Percentiles rank a stretch among this genome's conserved stretches.
Evolutionary conservation across 2,113 vertebrate species (phyloP).

Genomic region (Podarcis cretensis): DNA sequence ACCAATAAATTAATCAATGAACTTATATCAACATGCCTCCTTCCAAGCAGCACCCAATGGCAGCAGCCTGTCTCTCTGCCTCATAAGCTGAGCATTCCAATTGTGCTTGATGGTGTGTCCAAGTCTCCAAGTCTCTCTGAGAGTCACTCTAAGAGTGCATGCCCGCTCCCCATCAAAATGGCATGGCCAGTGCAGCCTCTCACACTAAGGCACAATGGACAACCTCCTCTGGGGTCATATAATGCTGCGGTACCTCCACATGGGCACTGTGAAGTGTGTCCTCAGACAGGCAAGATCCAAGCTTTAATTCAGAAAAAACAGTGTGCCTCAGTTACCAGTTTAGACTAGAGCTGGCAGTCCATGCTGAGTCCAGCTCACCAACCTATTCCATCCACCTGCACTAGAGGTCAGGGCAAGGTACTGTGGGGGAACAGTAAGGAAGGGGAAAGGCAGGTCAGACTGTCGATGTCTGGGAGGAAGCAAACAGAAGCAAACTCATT

Average conservation of each 20-base stretch:
- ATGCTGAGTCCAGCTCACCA: neutral
- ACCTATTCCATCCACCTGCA: neutral
- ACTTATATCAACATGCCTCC: neutral
- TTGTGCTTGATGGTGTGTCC: neutral
- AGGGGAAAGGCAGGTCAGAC: neutral
- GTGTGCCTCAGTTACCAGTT: neutral
- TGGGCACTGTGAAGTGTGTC: neutral
- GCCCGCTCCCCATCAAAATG: neutral
- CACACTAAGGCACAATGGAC: neutral
- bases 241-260: neutral
- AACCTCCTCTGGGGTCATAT: neutral
- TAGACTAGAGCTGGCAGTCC: neutral
- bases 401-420: neutral
- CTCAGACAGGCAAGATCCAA: neutral
- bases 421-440: neutral
- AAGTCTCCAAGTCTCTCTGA: neutral
- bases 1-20: neutral
- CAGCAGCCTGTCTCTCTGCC: neutral
- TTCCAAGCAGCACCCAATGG: neutral
- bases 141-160: neutral
- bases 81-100: neutral
- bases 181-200: neutral
- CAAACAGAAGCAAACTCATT: too few species aligned
- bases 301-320: neutral
- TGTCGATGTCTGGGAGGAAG: neutral